Base-by-base conservation (phyloP, 1,140 invertebrate species). In the Microplitis mediator region DNA sequence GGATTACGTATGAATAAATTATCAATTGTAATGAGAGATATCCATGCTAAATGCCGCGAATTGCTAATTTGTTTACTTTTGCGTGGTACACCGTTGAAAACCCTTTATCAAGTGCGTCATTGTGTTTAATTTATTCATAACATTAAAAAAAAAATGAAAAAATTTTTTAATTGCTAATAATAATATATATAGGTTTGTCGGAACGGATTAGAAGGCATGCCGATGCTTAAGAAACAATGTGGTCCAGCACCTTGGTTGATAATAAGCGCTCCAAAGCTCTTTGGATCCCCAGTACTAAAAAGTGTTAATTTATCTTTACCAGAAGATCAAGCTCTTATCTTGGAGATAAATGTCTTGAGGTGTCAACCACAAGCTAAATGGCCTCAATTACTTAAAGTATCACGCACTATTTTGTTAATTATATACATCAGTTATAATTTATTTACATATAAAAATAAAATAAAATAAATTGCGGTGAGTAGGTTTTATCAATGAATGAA, bases 41-140 rank as follows among this genome's bases (percentile, higher is more conserved):
- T 95, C 5, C 93, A 95, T 77, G 88, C 92, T 2, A 95, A 95
- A 80, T 94, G 93, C 80, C 89, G 92, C 74, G 91, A 94, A 76
- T 81, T 95, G 4, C 90, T 93, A 60, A 88, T 90, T 69, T 93
- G 91, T 73, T 86, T 95, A 1, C 81, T 94, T 1, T 87, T 93
- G 4, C 88, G 93, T 72, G 93, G 92, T 0, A 89, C 91, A 4
- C 91, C 93, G 0, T 80, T 95, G 13, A 90, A 92, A 70, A 89
- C 90, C 66, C 83, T 95, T 14, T 91, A 93, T 80, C 94, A 95
- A 89, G 93, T 93, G 0, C n/a, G 56, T 16, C 16, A 71, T 3
- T 32, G 8, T 60, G 3, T 60, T 35, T 35, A 23, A 23, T 23
- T 23, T 23, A 64, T 63, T 14, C 8, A 39, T 39, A 14, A 56